These are phyloP conservation scores for Tridacna gigas DNA, from an alignment of 2,888 invertebrate genomes.

Conservation along the genomic window DNA sequence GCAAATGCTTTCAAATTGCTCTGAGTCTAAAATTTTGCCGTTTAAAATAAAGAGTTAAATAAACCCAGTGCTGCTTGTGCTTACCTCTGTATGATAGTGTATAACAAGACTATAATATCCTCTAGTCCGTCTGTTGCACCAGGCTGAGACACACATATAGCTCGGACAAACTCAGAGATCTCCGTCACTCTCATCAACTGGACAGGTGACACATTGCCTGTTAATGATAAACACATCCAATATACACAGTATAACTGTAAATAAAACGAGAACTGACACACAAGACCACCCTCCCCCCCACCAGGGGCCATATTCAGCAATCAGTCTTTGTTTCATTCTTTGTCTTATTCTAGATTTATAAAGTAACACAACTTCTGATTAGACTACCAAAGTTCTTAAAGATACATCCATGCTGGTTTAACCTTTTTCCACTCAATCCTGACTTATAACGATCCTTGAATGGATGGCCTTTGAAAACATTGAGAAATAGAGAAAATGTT, in stretches of 20 bases:
- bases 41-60: neutral
- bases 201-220: slow-evolving; percentile 75
- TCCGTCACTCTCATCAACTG: slow-evolving; percentile 73
- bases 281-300: too few species aligned
- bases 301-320: too few species aligned
- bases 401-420: too few species aligned
- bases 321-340: too few species aligned
- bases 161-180: slow-evolving; percentile 74
- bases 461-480: too few species aligned
- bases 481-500: too few species aligned
- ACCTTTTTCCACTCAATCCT: too few species aligned
- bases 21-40: neutral
- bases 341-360: too few species aligned
- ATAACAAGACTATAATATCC: slow-evolving; percentile 70
- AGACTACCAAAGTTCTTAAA: too few species aligned
- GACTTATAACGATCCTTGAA: too few species aligned
- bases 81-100: slow-evolving; percentile 78
- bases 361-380: too few species aligned
- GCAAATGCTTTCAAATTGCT: neutral
- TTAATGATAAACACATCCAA: neutral
- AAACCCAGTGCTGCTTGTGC: neutral
- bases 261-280: neutral
- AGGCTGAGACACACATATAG: slow-evolving; percentile 73
- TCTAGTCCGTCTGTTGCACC: slow-evolving; percentile 70
- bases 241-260: neutral